Base-by-base conservation (phyloP, 2,113 vertebrate genomes). In the Oreochromis aureus region DNA sequence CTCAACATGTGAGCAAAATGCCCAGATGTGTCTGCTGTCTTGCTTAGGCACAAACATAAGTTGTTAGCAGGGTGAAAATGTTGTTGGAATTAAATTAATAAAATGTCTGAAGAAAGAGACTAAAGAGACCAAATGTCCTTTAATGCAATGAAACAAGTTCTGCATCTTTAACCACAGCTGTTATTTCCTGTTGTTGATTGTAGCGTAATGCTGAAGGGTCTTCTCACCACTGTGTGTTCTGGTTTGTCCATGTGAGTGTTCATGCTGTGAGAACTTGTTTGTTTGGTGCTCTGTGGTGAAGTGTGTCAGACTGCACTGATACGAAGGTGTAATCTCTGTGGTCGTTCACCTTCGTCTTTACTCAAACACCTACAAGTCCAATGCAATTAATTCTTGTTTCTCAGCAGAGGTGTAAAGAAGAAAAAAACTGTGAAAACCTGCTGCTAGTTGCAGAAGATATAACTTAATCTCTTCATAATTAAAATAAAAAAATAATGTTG, bases 371-470 rank as follows among this genome's bases (percentile, higher is more conserved):
- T 11, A 6, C 10, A 19, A 63, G 18, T 34, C 19, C 30, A 3
- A 19, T 63, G 30, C 16, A 19, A 19, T 63, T 34, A n/a, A 19
- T 12, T 36, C 0, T 63, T 1, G 7, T 32, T 63, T 34, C 32
- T 36, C 59, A 63, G 18, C 59, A 63, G 30, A 63, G 30, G 59
- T 63, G 59, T 34, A 19, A 34, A 63, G 30, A 11, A 34, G 16
- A 18, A 36, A 63, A 32, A 36, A 63, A 4, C 32, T 36, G 59
- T 63, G 59, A 36, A 63, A 19, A 19, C 18, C 59, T 63, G 8
- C 32, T 0, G 32, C 0, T 36, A 4, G 5, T 36, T 63, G 8
- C 0, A n/a, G 30, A 19, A 63, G 8, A 5, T 34, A 0, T 36
- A 6, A 36, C 59, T 63, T 36, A 11, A n/a, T 11, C 18, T 34